Evolutionary conservation across 2,888 invertebrate genomes (phyloP).

Genomic region (Mellilla xanthometata): DNA sequence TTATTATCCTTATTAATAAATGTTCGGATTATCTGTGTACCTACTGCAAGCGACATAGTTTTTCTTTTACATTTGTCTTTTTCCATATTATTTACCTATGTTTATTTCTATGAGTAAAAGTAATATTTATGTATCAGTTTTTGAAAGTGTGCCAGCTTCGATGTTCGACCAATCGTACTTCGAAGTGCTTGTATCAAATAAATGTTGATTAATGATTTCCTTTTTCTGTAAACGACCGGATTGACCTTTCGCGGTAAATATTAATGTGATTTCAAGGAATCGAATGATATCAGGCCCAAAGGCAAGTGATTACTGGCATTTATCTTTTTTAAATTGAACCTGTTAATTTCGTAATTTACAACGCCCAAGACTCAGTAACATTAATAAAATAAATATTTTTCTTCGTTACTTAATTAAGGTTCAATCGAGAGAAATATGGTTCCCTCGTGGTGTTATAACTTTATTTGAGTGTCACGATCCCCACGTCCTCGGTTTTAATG

Average conservation of each 20-base stretch:
- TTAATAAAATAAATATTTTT: constrained; percentile 17
- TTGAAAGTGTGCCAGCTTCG: constrained; percentile 68
- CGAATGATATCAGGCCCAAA: constrained; percentile 12
- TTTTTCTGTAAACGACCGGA: constrained; percentile 54
- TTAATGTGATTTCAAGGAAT: constrained; percentile 40
- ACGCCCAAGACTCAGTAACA: neutral
- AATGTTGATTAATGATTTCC: constrained; percentile 72
- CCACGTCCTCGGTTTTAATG: constrained; percentile 63
- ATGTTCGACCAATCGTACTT: constrained; percentile 68
- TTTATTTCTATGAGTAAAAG: too few species aligned
- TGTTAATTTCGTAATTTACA: neutral
- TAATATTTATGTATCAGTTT: constrained; percentile 7
- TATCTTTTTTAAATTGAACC: neutral
- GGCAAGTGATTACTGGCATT: constrained; percentile 1
- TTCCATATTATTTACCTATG: too few species aligned
- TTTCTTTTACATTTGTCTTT: too few species aligned
- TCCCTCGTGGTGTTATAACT: constrained; percentile 32
- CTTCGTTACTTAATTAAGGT: constrained; percentile 57
- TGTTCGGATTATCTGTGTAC: too few species aligned
- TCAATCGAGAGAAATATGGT: constrained; percentile 61
- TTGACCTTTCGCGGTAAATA: constrained; percentile 51
- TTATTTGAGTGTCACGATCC: constrained; percentile 39
- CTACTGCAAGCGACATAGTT: too few species aligned
- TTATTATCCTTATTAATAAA: too few species aligned
- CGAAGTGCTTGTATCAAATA: constrained; percentile 69